Base-by-base conservation (phyloP, 2,797 vertebrate genomes). In the Helicolenus hilgendorfi region DNA sequence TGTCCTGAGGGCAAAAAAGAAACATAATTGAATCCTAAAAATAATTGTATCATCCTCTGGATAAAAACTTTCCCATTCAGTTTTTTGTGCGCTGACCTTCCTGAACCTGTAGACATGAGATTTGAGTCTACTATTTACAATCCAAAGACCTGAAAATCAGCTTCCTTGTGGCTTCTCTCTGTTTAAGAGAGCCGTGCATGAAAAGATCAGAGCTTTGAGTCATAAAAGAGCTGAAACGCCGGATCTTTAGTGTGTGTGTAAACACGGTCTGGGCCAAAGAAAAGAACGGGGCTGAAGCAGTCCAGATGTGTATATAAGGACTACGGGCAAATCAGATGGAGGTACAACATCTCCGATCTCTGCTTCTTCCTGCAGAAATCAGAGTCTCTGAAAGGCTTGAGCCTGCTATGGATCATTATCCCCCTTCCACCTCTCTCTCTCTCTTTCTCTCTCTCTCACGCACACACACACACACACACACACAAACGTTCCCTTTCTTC, bases 231-330 rank as follows among this genome's bases (percentile, higher is more conserved):
- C 65, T 62, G 85, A 90, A 91, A 93, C 91, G 80, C n/a, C 86
- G 79, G 84, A 90, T 94, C 88, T 92, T 91, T 85, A 82, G 89
- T 72, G 89, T 85, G 67, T 90, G 88, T 90, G 86, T 96, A 93
- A 95, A 95, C 89, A 95, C 33, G 78, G 76, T 45, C 62, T 63
- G n/a, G 69, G 91, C 89, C 92, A 88, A 89, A 79, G 80, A 91
- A 93, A 94, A 92, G 86, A 92, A 81, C 41, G 60, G 63, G 31
- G 77, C 33, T 88, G 91, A 92, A 75, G 80, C 63, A 45, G 89
- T 90, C 92, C 94, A 95, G 94, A 95, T 95, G 94, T 94, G 85
- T 41, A 45, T 45, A 18, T 15, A 9, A 58, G 68, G 65, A 86
- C 89, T 68, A n/a, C 14, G 36, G 87, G 87, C 76, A 87, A 91